These are phyloP conservation scores for Struthidea cinerea DNA, from an alignment of 2,113 vertebrate genomes.

Conservation along the genomic window DNA sequence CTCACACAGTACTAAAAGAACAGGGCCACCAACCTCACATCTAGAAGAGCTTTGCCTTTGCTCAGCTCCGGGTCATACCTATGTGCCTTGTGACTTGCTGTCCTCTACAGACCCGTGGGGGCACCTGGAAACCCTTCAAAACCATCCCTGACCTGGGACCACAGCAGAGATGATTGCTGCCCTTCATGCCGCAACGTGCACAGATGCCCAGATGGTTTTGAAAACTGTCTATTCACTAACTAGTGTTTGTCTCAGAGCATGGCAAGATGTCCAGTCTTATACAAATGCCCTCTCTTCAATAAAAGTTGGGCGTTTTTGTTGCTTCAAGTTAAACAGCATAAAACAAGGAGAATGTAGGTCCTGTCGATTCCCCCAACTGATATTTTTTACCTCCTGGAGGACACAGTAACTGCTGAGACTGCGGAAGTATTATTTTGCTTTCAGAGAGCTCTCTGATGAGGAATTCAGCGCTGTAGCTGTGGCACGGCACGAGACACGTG, in stretches of 20 bases:
- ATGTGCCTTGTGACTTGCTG: neutral
- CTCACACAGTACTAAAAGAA: neutral
- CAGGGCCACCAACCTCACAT: neutral
- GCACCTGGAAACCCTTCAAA: neutral
- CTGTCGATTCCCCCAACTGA: neutral
- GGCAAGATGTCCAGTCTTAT: neutral
- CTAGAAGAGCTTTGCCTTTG: neutral
- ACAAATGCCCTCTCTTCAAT: neutral
- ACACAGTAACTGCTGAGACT: constrained; percentile 22
- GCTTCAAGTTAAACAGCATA: neutral
- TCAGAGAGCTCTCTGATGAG: constrained; percentile 52
- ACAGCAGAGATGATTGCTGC: neutral
- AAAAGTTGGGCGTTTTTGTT: neutral
- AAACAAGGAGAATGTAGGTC: neutral
- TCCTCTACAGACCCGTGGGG: neutral
- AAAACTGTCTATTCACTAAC: neutral
- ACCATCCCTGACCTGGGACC: neutral
- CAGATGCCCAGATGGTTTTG: neutral
- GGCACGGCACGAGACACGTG: constrained; percentile 18
- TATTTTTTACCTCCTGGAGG: neutral
- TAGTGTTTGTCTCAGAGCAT: neutral
- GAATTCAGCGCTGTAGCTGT: constrained; percentile 49
- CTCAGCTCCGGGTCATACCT: accelerated
- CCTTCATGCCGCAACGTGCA: neutral
- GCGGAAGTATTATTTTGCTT: neutral